Percentiles rank a stretch among this genome's conserved stretches.
These are phyloP conservation scores for Ammodytes dubius DNA, from an alignment of 2,113 vertebrate genomes.

Conservation along the genomic window DNA sequence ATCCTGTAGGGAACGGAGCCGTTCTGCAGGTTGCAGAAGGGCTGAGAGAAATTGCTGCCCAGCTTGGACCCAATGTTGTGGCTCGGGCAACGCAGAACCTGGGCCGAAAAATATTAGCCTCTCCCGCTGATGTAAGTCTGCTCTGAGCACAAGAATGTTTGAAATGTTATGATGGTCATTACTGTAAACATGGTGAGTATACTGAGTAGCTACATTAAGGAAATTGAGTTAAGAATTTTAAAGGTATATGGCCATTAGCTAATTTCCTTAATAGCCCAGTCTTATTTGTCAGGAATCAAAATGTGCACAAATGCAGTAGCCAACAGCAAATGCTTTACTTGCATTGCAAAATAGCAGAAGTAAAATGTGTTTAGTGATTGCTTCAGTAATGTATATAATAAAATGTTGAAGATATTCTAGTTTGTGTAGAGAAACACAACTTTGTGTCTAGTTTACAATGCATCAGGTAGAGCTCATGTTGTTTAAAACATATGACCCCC, in stretches of 20 bases:
- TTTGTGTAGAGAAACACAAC: background rate
- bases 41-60: conserved; percentile 77
- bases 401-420: background rate
- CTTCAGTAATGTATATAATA: background rate
- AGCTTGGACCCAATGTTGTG: conserved; percentile 67
- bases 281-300: background rate
- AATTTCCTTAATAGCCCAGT: background rate
- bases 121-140: conserved; percentile 56
- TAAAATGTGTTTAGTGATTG: background rate
- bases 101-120: conserved; percentile 42
- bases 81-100: conserved; percentile 70
- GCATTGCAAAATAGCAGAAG: background rate
- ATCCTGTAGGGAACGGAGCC: conserved; percentile 44
- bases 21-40: conserved; percentile 60
- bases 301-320: background rate
- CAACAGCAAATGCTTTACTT: no score
- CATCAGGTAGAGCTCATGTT: background rate
- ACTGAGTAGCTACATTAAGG: background rate
- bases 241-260: background rate
- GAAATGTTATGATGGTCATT: background rate
- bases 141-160: background rate
- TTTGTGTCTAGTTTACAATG: background rate
- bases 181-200: background rate
- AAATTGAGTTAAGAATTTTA: background rate
- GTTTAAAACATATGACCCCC: background rate